These are phyloP conservation scores for Clostera curtula DNA, from an alignment of 2,888 invertebrate species.

Conservation along the genomic window DNA sequence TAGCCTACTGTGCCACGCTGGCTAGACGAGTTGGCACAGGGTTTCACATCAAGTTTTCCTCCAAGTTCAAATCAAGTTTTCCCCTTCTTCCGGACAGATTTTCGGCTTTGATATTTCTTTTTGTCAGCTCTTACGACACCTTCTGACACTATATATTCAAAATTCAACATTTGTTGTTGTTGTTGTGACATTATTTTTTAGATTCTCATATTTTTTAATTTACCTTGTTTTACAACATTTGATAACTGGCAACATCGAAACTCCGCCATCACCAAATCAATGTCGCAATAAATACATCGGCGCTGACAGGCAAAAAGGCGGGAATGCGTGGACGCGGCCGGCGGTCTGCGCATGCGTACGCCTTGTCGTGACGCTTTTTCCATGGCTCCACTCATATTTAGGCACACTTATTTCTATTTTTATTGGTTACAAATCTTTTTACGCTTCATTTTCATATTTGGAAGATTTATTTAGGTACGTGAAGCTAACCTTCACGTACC, in stretches of 20 bases:
- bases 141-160: too few relatives aligned
- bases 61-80: too few relatives aligned
- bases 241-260: slow-evolving; percentile 11
- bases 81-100: too few relatives aligned
- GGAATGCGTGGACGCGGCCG: slow-evolving; percentile 56
- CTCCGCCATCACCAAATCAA: slow-evolving; percentile 29
- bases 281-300: slow-evolving; percentile 64
- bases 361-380: slow-evolving; percentile 47
- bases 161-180: too few relatives aligned
- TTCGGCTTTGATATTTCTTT: too few relatives aligned
- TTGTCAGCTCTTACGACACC: too few relatives aligned
- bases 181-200: too few relatives aligned
- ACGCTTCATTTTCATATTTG: neutral
- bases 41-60: too few relatives aligned
- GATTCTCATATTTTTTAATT: too few relatives aligned
- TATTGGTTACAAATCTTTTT: slow-evolving; percentile 15
- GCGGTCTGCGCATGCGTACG: slow-evolving; percentile 48
- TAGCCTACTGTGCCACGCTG: too few relatives aligned
- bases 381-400: slow-evolving; percentile 43
- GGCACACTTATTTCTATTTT: slow-evolving; percentile 30
- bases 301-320: slow-evolving; percentile 56
- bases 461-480: neutral
- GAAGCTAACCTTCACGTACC: too few relatives aligned
- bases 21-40: too few relatives aligned
- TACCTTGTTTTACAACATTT: neutral